Base-by-base conservation (phyloP, 2,888 invertebrate genomes). In the Patella pellucida region DNA sequence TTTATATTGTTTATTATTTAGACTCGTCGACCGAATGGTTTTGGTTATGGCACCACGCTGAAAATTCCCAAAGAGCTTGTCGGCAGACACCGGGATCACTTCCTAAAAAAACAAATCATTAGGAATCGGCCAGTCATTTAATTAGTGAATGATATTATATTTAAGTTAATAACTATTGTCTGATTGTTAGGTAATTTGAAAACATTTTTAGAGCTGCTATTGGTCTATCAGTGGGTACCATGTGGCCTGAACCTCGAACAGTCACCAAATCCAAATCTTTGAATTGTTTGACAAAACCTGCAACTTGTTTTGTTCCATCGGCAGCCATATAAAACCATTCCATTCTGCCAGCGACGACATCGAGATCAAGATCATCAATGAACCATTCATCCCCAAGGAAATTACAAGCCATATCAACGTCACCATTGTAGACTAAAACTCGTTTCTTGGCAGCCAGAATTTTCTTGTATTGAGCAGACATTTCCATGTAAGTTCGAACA, bases 371-470 rank as follows among this genome's bases (percentile, higher is more conserved):
- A 27, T 84, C 82, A 69, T 91, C 90, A 9, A 91, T 85, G 84
- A 92, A 92, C 91, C 91, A 92, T 76, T 91, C 89, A 82, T 92
- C 92, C 54, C 92, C 92, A 1, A 92, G 88, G 81, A 91, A 92
- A 82, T 92, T 92, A 84, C 92, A 92, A 2, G 92, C 91, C 88
- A 92, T 91, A 82, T 92, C 92, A 9, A 91, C 88, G 85, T 92
- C 92, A 9, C 92, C 92, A 81, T 92, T 92, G 86, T 92, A 92
- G 69, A 92, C 85, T 73, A 92, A 77, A 3, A 91, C 85, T 72
- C 87, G 79, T 62, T 86, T 85, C 87, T 88, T 79, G 23, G 81
- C 79, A n/a, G 77, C 71, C 3, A 87, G 78, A n/a, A 87, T 79
- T 71, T 85, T 86, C 72, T 80, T 68, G 78, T 90, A 90, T 75